Evolutionary conservation across 2,113 vertebrate genomes (phyloP), one percentile per base, ranked within the genome.

Genomic region (Megaleporinus macrocephalus): DNA sequence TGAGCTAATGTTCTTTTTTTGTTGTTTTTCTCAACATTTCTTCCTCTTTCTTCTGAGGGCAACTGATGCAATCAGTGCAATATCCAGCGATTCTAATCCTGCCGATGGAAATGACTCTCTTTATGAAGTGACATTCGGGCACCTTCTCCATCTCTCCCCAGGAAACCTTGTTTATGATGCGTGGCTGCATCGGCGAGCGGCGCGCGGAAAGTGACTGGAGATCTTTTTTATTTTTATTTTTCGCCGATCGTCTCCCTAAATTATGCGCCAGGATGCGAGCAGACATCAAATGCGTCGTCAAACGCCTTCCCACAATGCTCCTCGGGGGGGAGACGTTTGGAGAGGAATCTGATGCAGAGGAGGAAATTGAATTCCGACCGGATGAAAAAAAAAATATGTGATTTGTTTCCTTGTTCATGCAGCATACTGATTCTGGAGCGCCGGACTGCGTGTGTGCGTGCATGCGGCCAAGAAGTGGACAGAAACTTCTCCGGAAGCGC

Each of bases 251-350:
- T 63, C 16, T 70, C 71, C 29, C 22, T 73, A 62, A 78, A 62
- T 77, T 82, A 71, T 72, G 76, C 65, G 79, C 76, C 72, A 74
- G 70, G 30, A 79, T 82, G 63, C 70, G 69, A 79, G 55, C 70
- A 78, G 44, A 47, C 75, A 82, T 75, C 51, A 79, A 75, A 70
- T 10, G 18, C 26, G 26, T 71, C 51, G 16, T 63, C 41, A 65
- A 65, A 74, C 36, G 73, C 33, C 49, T 57, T 57, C 51, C 73
- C 53, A 61, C 66, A 66, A 59, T 75, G 63, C 33, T 51, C 63
- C 41, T 36, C n/a, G n/a, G n/a, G 33, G 33, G 33, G 33, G 33
- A 36, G 33, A 36, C 6, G 33, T 76, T 49, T 27, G 57, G 65
- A 27, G 6, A 59, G 63, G 15, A 82, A 75, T 78, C 63, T 79